Evolutionary conservation across 2,888 invertebrate species (phyloP), one percentile per base, ranked within the genome.

Genomic region (Rhodophaea formosa): DNA sequence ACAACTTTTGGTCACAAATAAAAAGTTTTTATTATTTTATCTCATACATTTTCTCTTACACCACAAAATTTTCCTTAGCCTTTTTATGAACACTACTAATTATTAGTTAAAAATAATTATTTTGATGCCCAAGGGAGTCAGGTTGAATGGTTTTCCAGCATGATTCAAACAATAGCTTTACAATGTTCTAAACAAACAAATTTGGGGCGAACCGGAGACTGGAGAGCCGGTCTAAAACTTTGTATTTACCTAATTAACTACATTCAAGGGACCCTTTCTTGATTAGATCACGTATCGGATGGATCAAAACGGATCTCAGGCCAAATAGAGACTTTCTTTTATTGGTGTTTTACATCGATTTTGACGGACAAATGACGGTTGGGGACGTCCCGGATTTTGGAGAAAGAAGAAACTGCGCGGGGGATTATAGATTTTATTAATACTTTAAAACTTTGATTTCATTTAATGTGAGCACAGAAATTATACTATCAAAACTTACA

Each of bases 241-340:
- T 78, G 72, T 85, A 78, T 86, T 88, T 83, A 77, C 80, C 80
- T 85, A 87, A 88, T 87, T 88, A 87, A 87, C 82, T 86, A 86
- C 79, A 80, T 85, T 82, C 79, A 76, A 73, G 73, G 73, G 81
- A 77, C 77, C 82, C 79, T 77, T 72, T 78, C 77, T 81, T 84
- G 85, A 86, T 86, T 84, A 81, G 81, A 84, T 85, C 84, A 86
- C 87, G 86, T 86, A 84, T 84, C 72, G 80, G 71, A 72, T 76
- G 84, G 82, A 81, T 82, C 80, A 79, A 74, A 81, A 79, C 73
- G 79, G 81, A 80, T 79, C 80, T 72, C 70, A 59, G 66, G 67
- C 80, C 77, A 82, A 82, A 84, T 79, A 79, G 65, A 79, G 86
- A 84, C 72, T 86, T 84, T 80, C 79, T 84, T 86, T 80, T 79